Conservation (phyloP, 1,140 invertebrate species). For the Apis dorsata region DNA sequence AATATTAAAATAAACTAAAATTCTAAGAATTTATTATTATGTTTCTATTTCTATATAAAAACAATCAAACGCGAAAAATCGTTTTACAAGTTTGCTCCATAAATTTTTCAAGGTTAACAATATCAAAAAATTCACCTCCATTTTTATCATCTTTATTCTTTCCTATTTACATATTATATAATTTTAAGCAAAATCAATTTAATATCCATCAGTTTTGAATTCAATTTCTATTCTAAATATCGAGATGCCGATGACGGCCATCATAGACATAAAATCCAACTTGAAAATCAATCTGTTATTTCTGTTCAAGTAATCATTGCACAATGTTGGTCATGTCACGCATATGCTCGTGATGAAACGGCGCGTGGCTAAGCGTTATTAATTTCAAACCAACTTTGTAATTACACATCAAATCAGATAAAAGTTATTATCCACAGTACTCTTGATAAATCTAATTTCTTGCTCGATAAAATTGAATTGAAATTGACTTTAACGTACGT, state of each 20-base stretch:
- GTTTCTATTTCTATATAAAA: neutral
- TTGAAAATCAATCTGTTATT: slow-evolving; percentile 6
- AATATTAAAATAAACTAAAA: too few species aligned
- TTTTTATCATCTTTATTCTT: too few species aligned
- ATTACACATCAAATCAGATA: neutral
- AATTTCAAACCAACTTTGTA: neutral
- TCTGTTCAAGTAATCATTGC: neutral
- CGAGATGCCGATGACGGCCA: neutral
- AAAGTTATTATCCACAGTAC: neutral
- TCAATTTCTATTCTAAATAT: too few species aligned
- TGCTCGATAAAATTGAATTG: neutral
- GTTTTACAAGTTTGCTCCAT: too few species aligned
- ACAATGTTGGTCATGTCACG: neutral
- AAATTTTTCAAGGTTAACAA: too few species aligned
- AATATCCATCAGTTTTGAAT: neutral
- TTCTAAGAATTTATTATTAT: neutral
- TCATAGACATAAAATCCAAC: neutral
- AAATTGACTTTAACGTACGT: neutral
- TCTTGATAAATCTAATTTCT: neutral
- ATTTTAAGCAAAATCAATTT: too few species aligned
- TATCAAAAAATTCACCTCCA: too few species aligned
- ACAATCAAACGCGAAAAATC: neutral
- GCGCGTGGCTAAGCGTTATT: neutral
- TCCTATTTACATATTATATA: too few species aligned
- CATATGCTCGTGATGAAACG: neutral